Evolutionary conservation across 2,113 vertebrate genomes (phyloP).

Genomic region (Chloebia gouldiae): DNA sequence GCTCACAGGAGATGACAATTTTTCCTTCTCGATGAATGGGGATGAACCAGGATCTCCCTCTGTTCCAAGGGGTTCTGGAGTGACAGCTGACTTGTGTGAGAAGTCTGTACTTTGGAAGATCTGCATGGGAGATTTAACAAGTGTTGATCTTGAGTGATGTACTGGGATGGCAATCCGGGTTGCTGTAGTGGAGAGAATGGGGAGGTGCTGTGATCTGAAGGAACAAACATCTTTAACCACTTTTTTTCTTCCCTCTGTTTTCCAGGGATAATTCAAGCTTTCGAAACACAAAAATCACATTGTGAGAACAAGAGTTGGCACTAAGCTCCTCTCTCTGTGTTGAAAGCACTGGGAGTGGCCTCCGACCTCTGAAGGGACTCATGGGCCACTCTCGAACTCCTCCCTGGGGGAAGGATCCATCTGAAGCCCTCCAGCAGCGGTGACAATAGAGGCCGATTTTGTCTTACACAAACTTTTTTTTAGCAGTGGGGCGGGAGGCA

Average conservation of each 20-base stretch:
- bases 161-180: neutral
- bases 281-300: slow-evolving; percentile 85
- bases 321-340: slow-evolving; percentile 65
- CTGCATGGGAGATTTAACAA: neutral
- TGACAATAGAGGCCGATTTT: slow-evolving; percentile 65
- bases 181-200: neutral
- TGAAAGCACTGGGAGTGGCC: slow-evolving; percentile 48
- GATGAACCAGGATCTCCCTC: neutral
- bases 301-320: slow-evolving; percentile 76
- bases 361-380: slow-evolving; percentile 55
- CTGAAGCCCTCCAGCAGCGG: slow-evolving; percentile 57
- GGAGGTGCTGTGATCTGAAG: neutral
- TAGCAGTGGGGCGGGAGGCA: slow-evolving; percentile 33
- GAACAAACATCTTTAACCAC: neutral
- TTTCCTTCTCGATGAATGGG: neutral
- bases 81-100: neutral
- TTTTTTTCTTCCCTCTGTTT: slow-evolving; percentile 60
- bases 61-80: neutral
- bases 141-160: neutral
- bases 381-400: slow-evolving; percentile 57
- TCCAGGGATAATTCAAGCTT: slow-evolving; percentile 86
- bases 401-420: slow-evolving; percentile 60
- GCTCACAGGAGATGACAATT: neutral
- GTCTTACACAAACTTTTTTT: slow-evolving; percentile 57
- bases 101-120: neutral